A percentile compares a stretch with the other conserved stretches of the same genome.
Conservation (phyloP, 2,113 vertebrate species). For the Onychostruthus taczanowskii region DNA sequence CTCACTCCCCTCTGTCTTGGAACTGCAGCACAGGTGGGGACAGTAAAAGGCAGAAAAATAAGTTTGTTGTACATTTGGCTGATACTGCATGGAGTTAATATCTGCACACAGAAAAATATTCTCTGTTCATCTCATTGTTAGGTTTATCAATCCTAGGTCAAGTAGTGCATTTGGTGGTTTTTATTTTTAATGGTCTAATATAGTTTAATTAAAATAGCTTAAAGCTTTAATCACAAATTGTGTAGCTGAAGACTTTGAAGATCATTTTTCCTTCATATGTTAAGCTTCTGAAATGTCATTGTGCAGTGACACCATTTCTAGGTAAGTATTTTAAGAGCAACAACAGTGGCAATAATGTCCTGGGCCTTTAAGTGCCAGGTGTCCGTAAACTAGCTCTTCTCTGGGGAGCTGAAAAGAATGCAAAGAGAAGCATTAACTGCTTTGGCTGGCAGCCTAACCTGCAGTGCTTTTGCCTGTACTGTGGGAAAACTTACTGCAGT, state of each 20-base stretch:
- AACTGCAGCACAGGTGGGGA: background rate
- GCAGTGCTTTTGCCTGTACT: constrained; percentile 41
- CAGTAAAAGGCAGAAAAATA: background rate
- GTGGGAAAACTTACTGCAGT: constrained; percentile 62
- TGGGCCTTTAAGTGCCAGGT: constrained; percentile 52
- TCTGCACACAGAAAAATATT: background rate
- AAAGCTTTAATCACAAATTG: background rate
- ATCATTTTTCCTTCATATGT: background rate
- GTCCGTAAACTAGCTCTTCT: constrained; percentile 23
- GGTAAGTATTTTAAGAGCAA: constrained; percentile 5
- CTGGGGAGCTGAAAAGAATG: constrained; percentile 52
- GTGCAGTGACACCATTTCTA: background rate
- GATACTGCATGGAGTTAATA: background rate
- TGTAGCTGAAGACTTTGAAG: background rate
- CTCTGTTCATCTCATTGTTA: background rate
- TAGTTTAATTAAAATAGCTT: constrained; percentile 15
- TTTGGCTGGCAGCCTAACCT: constrained; percentile 63
- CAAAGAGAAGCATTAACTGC: constrained; percentile 39
- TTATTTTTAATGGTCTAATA: background rate
- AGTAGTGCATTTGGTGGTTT: background rate
- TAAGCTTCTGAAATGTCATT: background rate
- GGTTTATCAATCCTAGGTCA: background rate
- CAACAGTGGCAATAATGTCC: background rate
- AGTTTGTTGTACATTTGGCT: background rate
- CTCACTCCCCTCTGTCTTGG: background rate